Evolutionary conservation across 2,113 vertebrate species (phyloP).

Genomic region (Callionymus lyra): DNA sequence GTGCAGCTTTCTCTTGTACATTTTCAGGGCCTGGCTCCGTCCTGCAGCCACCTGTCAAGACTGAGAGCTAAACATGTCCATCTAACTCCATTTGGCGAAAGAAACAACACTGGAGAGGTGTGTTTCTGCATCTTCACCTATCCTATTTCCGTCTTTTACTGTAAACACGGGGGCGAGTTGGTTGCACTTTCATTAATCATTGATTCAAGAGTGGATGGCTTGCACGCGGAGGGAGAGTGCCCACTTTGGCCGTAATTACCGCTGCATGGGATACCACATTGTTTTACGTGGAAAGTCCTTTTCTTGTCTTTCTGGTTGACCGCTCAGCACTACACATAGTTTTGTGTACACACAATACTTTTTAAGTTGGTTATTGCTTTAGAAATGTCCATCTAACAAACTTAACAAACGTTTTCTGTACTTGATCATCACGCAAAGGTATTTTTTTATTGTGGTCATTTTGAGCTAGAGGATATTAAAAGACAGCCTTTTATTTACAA

Average conservation of each 20-base stretch:
- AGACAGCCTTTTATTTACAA: too few relatives aligned
- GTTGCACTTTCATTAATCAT: slow-evolving; percentile 54
- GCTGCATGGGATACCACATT: slow-evolving; percentile 21
- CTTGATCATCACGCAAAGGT: too few relatives aligned
- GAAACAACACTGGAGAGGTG: slow-evolving; percentile 21
- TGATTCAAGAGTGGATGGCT: slow-evolving; percentile 41
- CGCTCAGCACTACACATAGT: slow-evolving; percentile 12
- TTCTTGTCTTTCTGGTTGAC: slow-evolving; percentile 6
- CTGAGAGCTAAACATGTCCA: slow-evolving; percentile 52
- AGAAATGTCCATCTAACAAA: slow-evolving; percentile 1
- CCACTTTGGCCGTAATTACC: slow-evolving; percentile 43
- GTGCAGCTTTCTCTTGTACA: slow-evolving; percentile 47
- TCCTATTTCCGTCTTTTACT: slow-evolving; percentile 27
- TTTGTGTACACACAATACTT: slow-evolving; percentile 7
- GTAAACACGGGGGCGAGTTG: slow-evolving; percentile 41
- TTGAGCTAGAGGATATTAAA: too few relatives aligned
- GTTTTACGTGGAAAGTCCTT: slow-evolving; percentile 15
- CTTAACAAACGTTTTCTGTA: too few relatives aligned
- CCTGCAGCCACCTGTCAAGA: slow-evolving; percentile 55
- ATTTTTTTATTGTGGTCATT: too few relatives aligned
- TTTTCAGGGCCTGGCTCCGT: slow-evolving; percentile 50
- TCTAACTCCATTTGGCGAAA: slow-evolving; percentile 42
- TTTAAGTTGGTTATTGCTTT: background rate
- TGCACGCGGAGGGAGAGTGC: slow-evolving; percentile 40
- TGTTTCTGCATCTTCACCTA: slow-evolving; percentile 23